phyloP scores from a whole-genome alignment of 2,888 invertebrate genomes.

The Phortica okadai region DNA sequence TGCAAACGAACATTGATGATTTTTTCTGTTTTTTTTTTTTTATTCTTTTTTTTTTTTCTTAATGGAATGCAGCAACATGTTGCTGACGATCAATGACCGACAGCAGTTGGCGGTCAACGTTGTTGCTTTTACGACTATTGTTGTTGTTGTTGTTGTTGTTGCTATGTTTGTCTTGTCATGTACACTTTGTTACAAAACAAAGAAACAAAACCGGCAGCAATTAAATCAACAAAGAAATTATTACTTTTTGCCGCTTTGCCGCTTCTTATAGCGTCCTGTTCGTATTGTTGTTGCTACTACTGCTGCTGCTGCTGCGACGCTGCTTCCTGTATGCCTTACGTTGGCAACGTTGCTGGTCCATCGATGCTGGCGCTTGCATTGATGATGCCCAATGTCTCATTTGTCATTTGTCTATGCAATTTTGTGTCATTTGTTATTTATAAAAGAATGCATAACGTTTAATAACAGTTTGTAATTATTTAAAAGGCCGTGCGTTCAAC shows the following conservation, averaged over 20 bases:
- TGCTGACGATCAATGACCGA: slow-evolving; percentile 56
- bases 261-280: slow-evolving; percentile 6
- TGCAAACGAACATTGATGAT: slow-evolving; percentile 17
- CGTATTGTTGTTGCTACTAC: background rate
- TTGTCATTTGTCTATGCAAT: slow-evolving; percentile 64
- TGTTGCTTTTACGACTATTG: slow-evolving; percentile 4
- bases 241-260: slow-evolving; percentile 33
- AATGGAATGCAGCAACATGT: slow-evolving; percentile 56
- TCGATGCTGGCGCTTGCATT: background rate
- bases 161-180: background rate
- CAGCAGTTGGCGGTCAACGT: slow-evolving; percentile 29
- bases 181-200: background rate
- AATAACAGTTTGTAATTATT: slow-evolving; percentile 10
- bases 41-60: background rate
- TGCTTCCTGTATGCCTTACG: background rate
- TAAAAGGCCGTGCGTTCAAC: background rate
- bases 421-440: slow-evolving; percentile 69
- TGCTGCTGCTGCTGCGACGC: slow-evolving; percentile 7
- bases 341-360: background rate
- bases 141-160: background rate
- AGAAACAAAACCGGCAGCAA: slow-evolving; percentile 33
- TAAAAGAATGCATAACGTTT: slow-evolving; percentile 58
- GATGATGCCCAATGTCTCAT: slow-evolving; percentile 39
- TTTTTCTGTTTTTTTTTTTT: background rate
- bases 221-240: slow-evolving; percentile 37